Evolutionary conservation across 2,888 invertebrate genomes (phyloP).

Genomic region (Bellardia pandia): DNA sequence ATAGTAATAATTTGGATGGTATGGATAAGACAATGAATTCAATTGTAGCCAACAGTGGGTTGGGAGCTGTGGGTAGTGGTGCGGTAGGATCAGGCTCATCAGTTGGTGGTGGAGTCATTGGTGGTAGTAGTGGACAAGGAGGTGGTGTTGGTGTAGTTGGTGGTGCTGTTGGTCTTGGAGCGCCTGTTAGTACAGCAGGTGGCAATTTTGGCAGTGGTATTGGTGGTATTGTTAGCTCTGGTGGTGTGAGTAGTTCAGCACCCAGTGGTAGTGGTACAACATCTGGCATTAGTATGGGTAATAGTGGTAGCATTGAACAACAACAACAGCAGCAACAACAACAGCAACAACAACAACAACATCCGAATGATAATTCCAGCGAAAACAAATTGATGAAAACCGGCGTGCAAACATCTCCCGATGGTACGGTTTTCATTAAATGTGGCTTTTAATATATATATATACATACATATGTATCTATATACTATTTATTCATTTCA

Average conservation of each 20-base stretch:
- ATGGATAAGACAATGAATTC: constrained; percentile 84
- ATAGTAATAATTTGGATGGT: constrained; percentile 82
- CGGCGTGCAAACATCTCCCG: constrained; percentile 97
- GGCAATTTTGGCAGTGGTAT: constrained; percentile 75
- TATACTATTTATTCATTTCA: background rate
- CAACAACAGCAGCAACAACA: constrained; percentile 64
- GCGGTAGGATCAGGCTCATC: constrained; percentile 75
- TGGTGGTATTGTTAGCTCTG: constrained; percentile 72
- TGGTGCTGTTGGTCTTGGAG: constrained; percentile 76
- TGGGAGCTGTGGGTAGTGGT: constrained; percentile 77
- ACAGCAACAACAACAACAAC: constrained; percentile 75
- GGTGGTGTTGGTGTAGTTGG: constrained; percentile 51
- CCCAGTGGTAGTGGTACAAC: constrained; percentile 71
- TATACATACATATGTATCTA: background rate
- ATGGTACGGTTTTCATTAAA: constrained; percentile 87
- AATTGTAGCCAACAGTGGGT: constrained; percentile 81
- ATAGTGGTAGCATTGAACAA: constrained; percentile 73
- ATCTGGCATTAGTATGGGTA: constrained; percentile 70
- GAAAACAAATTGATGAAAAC: constrained; percentile 87
- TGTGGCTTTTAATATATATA: constrained; percentile 37
- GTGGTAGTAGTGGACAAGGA: constrained; percentile 65
- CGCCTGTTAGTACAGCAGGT: constrained; percentile 78
- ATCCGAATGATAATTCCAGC: constrained; percentile 84
- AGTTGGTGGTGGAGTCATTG: constrained; percentile 76
- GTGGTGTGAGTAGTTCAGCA: constrained; percentile 69